Percentiles rank a stretch among this genome's conserved stretches.
phyloP scores from a whole-genome alignment of 2,113 vertebrate species.

The Dissostichus mawsoni region DNA sequence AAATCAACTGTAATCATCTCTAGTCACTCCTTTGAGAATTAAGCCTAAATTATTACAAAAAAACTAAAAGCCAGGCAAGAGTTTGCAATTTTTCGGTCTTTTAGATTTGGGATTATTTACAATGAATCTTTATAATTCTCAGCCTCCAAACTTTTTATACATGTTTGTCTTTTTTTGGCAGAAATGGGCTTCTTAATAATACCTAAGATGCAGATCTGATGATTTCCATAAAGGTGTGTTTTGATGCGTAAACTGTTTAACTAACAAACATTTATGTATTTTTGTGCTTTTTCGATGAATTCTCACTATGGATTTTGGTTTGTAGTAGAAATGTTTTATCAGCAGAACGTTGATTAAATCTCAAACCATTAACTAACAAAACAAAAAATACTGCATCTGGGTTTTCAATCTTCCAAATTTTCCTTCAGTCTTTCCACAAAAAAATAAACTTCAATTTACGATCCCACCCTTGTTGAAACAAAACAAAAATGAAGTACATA shows the following conservation, averaged over 20 bases:
- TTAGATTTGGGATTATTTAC: background rate
- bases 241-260: background rate
- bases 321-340: background rate
- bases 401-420: background rate
- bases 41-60: no score
- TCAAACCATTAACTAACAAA: constrained; percentile 2
- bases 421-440: background rate
- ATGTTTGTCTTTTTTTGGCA: background rate
- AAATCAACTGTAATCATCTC: background rate
- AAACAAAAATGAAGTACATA: background rate
- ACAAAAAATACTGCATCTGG: background rate
- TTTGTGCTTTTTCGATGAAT: constrained; percentile 26
- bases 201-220: background rate
- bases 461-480: background rate
- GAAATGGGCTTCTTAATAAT: background rate
- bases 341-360: background rate
- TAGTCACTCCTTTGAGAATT: background rate
- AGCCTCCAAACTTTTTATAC: background rate
- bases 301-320: background rate
- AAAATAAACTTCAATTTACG: background rate
- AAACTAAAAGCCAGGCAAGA: background rate
- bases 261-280: background rate
- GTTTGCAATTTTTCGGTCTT: background rate
- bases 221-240: background rate
- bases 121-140: background rate